Base-by-base conservation (phyloP, 2,113 vertebrate species). In the Loxodonta africana region DNA sequence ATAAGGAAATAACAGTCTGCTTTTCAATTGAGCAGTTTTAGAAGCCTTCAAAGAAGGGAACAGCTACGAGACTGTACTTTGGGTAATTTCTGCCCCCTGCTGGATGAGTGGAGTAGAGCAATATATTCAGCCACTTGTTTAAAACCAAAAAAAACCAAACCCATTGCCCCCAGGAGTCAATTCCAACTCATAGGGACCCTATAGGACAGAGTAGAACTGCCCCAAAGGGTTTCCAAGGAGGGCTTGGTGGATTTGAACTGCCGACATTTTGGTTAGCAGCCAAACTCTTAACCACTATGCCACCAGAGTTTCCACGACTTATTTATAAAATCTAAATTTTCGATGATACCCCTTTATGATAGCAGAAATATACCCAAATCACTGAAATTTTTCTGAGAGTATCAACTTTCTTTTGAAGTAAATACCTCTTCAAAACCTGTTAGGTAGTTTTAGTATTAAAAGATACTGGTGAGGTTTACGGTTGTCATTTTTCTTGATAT, bases 51-150 rank as follows among this genome's bases (percentile, higher is more conserved):
- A 90, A 41, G 81, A 96, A 81, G 78, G 37, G 60, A 97, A 94
- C 80, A 76, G 89, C 9, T n/a, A 65, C 80, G 44, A 83, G 51
- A 82, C n/a, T 82, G 33, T 92, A 6, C 0, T 86, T 71, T 73
- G 96, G 96, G 23, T 51, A 23, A 4, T 84, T 93, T 97, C 98
- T 98, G 98, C 98, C 98, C 98, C 98, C 98, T 98, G 83, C 97
- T 96, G 99, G 98, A 96, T 85, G 33, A 63, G 1, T 63, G 1
- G 74, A 83, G 89, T 88, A 97, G 12, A 67, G 28, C 92, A 89
- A 20, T 30, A 1, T 71, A 30, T 82, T 83, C 60, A 12, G 77
- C 74, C 76, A 18, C 53, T 77, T 41, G 10, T 62, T 80, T 74
- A 28, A 57, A 57, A 57, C 53, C 51, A 53, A 53, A 53, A 53